Base-by-base conservation (phyloP, 1,140 invertebrate species). In the Cotesia glomerata region DNA sequence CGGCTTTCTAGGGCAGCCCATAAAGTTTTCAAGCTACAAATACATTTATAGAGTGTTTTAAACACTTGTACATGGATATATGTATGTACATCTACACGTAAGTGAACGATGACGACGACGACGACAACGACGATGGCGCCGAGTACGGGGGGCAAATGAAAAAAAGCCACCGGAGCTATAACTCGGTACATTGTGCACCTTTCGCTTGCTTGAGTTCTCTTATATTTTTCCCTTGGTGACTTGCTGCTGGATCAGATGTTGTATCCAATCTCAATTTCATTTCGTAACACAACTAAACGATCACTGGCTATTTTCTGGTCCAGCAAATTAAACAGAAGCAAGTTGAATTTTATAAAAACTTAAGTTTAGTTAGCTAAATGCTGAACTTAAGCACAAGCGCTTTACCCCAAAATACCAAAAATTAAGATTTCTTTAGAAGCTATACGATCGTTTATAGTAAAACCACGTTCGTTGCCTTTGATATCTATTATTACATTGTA, bases 251-350 rank as follows among this genome's bases (percentile, higher is more conserved):
- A 9, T 45, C 2, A 26, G 3, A 26, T 4, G 39, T 13, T 36
- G 45, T 58, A 39, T 39, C 34, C 67, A 16, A 74, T 74, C 63
- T 36, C 54, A 68, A 71, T 74, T 74, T 71, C 54, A 45, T 74
- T 70, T 74, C 68, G 54, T 67, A 74, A 45, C 11, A 45, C 11
- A 45, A 26, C 26, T 26, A 26, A 26, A 74, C 62, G 58, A 69
- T 64, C 39, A 18, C 51, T 62, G 34, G 32, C 49, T 49, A 68
- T 73, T 73, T 73, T 73, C 65, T 73, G 61, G 51, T 64, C 58
- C 36, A 69, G 69, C 67, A 52, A 67, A 58, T 14, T n/a, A 65
- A 71, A n/a, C 14, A 34, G 65, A 69, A 54, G 26, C 26, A 26
- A 26, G 26, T 26, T 26, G 26, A 26, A 26, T 26, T 26, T 26